Evolutionary conservation across 2,113 vertebrate species (phyloP).

Genomic region (Amia ocellicauda): DNA sequence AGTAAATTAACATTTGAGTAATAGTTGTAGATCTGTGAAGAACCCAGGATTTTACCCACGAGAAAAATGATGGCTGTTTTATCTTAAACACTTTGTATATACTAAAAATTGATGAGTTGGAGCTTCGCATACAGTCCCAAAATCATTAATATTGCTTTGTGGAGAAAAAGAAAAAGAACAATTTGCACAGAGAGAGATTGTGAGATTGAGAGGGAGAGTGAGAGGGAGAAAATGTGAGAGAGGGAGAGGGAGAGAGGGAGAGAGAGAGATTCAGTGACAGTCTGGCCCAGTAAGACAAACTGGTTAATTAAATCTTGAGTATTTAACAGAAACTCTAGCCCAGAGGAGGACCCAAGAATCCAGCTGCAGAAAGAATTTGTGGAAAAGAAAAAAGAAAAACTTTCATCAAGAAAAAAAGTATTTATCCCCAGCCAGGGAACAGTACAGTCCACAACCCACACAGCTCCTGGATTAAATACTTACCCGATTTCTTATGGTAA

Average conservation of each 20-base stretch:
- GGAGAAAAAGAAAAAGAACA: neutral
- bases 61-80: no score
- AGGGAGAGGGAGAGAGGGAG: neutral
- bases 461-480: neutral
- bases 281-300: constrained; percentile 18
- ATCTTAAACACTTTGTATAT: no score
- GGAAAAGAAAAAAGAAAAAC: constrained; percentile 16
- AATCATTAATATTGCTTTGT: neutral
- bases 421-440: constrained; percentile 10
- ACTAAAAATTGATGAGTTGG: no score
- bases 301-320: constrained; percentile 10
- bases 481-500: neutral
- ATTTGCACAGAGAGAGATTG: no score
- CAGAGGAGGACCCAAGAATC: neutral
- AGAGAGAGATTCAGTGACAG: constrained; percentile 5
- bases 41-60: no score
- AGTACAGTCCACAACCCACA: neutral
- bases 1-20: no score
- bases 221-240: no score
- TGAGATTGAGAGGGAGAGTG: neutral
- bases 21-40: no score
- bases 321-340: constrained; percentile 13
- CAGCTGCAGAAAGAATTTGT: constrained; percentile 16
- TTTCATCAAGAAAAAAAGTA: constrained; percentile 4
- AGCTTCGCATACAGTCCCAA: no score